phyloP scores from a whole-genome alignment of 2,113 vertebrate species.

The Rhineura floridana region DNA sequence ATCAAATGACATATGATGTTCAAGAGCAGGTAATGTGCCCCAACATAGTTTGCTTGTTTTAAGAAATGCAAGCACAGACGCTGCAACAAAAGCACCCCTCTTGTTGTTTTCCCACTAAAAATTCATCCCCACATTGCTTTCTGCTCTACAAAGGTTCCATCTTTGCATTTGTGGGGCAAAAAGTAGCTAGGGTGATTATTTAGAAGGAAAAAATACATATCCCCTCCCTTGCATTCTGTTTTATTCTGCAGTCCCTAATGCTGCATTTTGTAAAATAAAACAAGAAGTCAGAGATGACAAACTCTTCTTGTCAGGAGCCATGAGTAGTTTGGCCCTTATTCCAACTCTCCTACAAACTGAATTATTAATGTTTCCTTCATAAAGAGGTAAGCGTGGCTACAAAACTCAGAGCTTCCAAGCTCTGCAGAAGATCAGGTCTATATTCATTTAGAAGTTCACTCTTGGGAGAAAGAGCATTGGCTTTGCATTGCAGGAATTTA shows the following conservation, averaged over 20 bases:
- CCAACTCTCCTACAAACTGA: constrained; percentile 67
- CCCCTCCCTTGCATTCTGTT: neutral
- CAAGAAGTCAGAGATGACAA: neutral
- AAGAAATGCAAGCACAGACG: neutral
- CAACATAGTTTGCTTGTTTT: neutral
- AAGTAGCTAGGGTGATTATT: neutral
- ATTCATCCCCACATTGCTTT: neutral
- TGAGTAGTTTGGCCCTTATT: neutral
- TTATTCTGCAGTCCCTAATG: neutral
- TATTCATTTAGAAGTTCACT: constrained; percentile 77
- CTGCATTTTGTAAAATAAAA: neutral
- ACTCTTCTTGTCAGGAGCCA: neutral
- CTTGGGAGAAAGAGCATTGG: constrained; percentile 76
- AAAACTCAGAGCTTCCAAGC: constrained; percentile 67
- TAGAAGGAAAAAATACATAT: too few relatives aligned
- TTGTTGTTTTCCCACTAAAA: neutral
- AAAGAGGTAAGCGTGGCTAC: constrained; percentile 69
- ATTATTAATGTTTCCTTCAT: constrained; percentile 75
- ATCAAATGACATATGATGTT: neutral
- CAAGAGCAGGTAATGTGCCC: neutral
- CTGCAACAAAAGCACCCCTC: neutral
- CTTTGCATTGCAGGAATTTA: constrained; percentile 78
- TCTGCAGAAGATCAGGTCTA: constrained; percentile 76
- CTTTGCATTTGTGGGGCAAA: neutral
- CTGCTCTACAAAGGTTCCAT: neutral